These are phyloP conservation scores for Harpegnathos saltator DNA, from an alignment of 1,140 invertebrate genomes.

Conservation along the genomic window DNA sequence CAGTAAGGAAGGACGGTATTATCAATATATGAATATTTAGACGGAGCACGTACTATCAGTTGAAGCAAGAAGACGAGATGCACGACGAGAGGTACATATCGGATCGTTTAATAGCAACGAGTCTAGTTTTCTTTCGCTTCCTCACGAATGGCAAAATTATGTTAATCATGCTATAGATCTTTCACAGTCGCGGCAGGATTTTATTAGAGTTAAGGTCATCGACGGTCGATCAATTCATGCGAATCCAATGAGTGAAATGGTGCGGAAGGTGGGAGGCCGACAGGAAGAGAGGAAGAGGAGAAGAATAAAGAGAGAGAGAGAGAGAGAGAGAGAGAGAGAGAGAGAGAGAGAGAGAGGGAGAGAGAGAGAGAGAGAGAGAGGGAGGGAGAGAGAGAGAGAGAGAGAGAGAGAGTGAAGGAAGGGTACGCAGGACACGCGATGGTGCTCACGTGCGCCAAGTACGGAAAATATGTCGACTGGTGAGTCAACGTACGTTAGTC, in stretches of 20 bases:
- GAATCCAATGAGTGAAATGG: slow-evolving; percentile 7
- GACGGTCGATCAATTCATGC: slow-evolving; percentile 34
- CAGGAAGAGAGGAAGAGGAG: neutral
- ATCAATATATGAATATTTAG: too few relatives aligned
- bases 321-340: slow-evolving; percentile 39
- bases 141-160: too few relatives aligned
- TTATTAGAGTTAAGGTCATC: slow-evolving; percentile 27
- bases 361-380: slow-evolving; percentile 9
- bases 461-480: slow-evolving; percentile 71
- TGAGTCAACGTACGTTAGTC: slow-evolving; percentile 82
- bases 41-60: too few relatives aligned
- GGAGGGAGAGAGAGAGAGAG: neutral
- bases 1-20: too few relatives aligned
- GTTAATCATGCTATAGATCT: neutral
- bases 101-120: neutral
- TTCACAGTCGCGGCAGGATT: neutral
- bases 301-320: slow-evolving; percentile 54
- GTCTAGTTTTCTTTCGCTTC: neutral
- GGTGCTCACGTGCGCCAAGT: slow-evolving; percentile 83
- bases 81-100: too few relatives aligned
- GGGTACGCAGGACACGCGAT: slow-evolving; percentile 84
- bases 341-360: slow-evolving; percentile 15
- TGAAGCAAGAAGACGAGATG: too few relatives aligned
- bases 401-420: slow-evolving; percentile 63
- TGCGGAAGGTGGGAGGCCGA: neutral